Conservation (phyloP, 2,888 invertebrate genomes). For the Eupithecia inturbata region DNA sequence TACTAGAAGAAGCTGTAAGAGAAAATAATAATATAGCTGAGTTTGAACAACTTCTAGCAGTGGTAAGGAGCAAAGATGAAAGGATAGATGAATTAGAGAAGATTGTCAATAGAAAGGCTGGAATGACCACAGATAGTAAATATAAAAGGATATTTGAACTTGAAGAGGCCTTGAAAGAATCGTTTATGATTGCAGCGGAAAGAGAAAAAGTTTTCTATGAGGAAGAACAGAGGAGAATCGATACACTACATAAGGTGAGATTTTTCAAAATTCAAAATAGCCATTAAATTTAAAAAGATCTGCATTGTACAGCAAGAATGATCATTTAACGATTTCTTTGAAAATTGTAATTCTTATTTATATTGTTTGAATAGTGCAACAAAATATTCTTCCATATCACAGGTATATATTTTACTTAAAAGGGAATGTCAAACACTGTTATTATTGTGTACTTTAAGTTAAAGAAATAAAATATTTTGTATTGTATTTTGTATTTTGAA, state of each 20-base stretch:
- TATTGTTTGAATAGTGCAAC: too few relatives aligned
- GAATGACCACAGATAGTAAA: conserved; percentile 68
- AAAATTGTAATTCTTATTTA: not conserved
- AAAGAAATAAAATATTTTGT: too few relatives aligned
- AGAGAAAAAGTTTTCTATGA: conserved; percentile 86
- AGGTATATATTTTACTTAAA: too few relatives aligned
- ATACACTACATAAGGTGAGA: conserved; percentile 87
- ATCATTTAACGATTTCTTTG: not conserved
- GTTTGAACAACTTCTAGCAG: conserved; percentile 83
- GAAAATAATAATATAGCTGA: conserved; percentile 84
- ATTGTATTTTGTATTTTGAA: too few relatives aligned
- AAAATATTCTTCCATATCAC: too few relatives aligned
- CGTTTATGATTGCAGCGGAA: conserved; percentile 88
- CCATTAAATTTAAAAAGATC: not conserved
- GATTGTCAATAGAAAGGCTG: conserved; percentile 82
- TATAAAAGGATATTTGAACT: conserved; percentile 88
- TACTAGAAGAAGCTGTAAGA: conserved; percentile 81
- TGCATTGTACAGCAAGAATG: not conserved
- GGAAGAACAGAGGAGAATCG: conserved; percentile 86
- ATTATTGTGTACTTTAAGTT: too few relatives aligned
- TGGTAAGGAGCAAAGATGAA: conserved; percentile 85
- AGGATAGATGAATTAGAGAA: conserved; percentile 91
- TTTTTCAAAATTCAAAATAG: not conserved
- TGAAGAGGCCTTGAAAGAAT: conserved; percentile 93
- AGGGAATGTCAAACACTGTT: too few relatives aligned